Percentiles rank a stretch among this genome's conserved stretches.
Evolutionary conservation across 2,113 vertebrate species (phyloP).

Genomic region (Pitta sordida): DNA sequence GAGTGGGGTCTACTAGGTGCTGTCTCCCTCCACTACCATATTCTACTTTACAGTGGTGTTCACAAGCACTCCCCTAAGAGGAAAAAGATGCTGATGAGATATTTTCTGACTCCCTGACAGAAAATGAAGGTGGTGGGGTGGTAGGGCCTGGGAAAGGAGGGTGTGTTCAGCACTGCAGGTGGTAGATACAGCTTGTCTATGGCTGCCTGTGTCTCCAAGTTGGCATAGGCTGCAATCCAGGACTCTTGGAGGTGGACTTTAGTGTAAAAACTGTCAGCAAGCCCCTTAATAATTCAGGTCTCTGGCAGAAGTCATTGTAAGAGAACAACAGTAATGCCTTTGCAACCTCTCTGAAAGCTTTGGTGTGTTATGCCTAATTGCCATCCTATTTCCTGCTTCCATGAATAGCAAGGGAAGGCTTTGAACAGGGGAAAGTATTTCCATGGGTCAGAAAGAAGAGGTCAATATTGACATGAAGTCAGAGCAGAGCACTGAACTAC

Average conservation of each 20-base stretch:
- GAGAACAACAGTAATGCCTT: not conserved
- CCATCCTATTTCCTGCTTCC: not conserved
- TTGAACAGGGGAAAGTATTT: not conserved
- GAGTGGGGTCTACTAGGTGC: not conserved
- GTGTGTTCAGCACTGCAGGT: rapidly evolving
- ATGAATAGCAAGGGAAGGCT: not conserved
- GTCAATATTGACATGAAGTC: not conserved
- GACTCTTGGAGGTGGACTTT: too few species aligned
- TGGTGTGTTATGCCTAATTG: not conserved
- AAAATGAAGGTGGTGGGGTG: not conserved
- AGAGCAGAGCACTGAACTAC: not conserved
- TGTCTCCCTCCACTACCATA: not conserved
- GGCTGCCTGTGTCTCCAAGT: not conserved
- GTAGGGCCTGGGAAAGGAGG: not conserved
- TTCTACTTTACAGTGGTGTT: not conserved
- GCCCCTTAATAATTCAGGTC: not conserved
- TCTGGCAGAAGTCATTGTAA: not conserved
- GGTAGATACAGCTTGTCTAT: rapidly evolving
- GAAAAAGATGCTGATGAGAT: not conserved
- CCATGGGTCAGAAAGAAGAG: not conserved
- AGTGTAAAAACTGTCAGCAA: not conserved
- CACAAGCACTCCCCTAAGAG: not conserved
- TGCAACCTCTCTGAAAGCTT: not conserved
- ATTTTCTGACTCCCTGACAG: not conserved
- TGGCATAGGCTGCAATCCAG: not conserved